These are phyloP conservation scores for Muscicapa comitata DNA, from an alignment of 2,797 vertebrate genomes.

Conservation along the genomic window DNA sequence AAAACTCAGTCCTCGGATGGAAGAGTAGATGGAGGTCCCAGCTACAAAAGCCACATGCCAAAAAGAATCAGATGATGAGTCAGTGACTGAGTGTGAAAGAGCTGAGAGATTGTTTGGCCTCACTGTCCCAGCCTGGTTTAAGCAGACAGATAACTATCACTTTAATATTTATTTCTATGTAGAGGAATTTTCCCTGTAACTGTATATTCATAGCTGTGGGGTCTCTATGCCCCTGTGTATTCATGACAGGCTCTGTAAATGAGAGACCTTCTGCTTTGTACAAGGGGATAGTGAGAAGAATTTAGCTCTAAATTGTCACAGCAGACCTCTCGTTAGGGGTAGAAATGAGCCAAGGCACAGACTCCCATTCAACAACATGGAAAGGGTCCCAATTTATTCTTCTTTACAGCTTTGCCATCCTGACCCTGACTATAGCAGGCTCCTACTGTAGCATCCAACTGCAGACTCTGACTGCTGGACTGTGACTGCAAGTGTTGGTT, in stretches of 20 bases:
- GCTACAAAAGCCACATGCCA: not conserved
- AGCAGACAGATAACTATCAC: not conserved
- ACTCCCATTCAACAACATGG: too few relatives aligned
- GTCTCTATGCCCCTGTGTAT: not conserved
- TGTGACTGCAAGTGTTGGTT: too few relatives aligned
- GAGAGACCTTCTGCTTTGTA: not conserved
- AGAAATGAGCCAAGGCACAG: too few relatives aligned
- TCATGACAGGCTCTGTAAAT: not conserved
- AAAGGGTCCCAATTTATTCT: too few relatives aligned
- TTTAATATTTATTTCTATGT: not conserved
- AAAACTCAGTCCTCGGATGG: not conserved
- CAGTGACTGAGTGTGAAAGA: rapidly evolving
- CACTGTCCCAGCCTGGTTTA: not conserved
- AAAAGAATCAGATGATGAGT: not conserved
- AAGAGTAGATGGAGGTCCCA: not conserved
- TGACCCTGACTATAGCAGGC: too few relatives aligned
- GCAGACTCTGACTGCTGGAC: too few relatives aligned
- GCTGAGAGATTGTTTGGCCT: not conserved
- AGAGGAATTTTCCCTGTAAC: not conserved
- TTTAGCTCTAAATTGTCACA: not conserved
- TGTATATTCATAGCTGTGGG: not conserved
- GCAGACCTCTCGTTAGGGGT: too few relatives aligned
- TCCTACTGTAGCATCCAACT: too few relatives aligned
- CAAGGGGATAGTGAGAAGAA: not conserved
- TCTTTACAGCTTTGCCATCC: too few relatives aligned